Conservation (phyloP, 2,888 invertebrate species). For the Micropterix aruncella region DNA sequence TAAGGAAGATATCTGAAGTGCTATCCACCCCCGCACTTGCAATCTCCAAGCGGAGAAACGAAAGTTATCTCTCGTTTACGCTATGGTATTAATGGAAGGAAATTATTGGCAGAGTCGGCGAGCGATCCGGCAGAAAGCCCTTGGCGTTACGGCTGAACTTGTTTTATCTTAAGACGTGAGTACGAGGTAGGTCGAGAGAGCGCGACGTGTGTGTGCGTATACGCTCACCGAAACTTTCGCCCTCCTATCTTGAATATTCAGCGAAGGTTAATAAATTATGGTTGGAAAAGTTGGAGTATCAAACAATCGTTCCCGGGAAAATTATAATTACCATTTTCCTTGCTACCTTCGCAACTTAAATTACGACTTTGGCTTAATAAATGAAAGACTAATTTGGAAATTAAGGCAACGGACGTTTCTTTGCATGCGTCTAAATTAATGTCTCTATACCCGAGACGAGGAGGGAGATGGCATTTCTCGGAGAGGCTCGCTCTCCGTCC, state of each 20-base stretch:
- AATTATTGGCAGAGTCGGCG: not conserved
- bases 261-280: not conserved
- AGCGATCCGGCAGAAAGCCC: not conserved
- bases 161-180: not conserved
- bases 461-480: too few species aligned
- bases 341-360: not conserved
- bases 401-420: too few species aligned
- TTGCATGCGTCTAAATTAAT: too few species aligned
- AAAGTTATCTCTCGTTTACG: not conserved
- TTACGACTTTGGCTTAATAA: not conserved
- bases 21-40: too few species aligned
- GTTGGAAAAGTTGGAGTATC: not conserved
- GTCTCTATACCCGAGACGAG: too few species aligned
- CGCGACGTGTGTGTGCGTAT: too few species aligned
- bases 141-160: not conserved
- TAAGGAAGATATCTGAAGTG: too few species aligned
- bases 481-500: too few species aligned
- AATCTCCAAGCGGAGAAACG: too few species aligned
- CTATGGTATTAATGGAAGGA: not conserved
- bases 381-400: too few species aligned
- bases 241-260: not conserved
- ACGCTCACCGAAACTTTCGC: too few species aligned
- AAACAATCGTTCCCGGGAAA: not conserved
- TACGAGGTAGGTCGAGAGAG: too few species aligned
- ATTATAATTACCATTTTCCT: not conserved